Conservation (phyloP, 2,797 vertebrate species). For the Petrocephalus schoutedeni region DNA sequence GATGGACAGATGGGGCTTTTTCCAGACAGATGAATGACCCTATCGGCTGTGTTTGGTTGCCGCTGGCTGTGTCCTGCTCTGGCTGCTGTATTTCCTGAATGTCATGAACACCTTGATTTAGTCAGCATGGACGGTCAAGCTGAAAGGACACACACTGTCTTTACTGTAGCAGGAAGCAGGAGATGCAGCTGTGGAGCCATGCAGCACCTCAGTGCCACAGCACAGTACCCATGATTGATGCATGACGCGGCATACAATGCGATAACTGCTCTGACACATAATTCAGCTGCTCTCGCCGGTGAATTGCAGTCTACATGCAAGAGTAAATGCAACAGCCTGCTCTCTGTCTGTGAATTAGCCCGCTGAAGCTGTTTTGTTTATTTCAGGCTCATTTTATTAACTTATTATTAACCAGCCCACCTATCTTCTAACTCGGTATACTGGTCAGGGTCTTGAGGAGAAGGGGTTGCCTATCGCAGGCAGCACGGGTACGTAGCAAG, state of each 20-base stretch:
- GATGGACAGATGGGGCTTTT: neutral
- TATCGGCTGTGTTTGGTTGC: neutral
- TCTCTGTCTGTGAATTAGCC: neutral
- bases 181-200: neutral
- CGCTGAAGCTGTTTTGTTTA: neutral
- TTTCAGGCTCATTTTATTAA: neutral
- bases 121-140: neutral
- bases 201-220: neutral
- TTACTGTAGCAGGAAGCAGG: neutral
- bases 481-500: neutral
- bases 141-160: neutral
- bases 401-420: neutral
- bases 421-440: neutral
- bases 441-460: neutral
- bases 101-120: neutral
- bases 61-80: neutral
- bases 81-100: neutral
- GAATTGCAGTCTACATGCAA: neutral
- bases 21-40: neutral
- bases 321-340: neutral
- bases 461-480: neutral
- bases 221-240: neutral
- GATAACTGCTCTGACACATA: neutral
- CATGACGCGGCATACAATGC: neutral
- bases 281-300: neutral